Base-by-base conservation (phyloP, 2,888 invertebrate species). In the Chirona hameri region DNA sequence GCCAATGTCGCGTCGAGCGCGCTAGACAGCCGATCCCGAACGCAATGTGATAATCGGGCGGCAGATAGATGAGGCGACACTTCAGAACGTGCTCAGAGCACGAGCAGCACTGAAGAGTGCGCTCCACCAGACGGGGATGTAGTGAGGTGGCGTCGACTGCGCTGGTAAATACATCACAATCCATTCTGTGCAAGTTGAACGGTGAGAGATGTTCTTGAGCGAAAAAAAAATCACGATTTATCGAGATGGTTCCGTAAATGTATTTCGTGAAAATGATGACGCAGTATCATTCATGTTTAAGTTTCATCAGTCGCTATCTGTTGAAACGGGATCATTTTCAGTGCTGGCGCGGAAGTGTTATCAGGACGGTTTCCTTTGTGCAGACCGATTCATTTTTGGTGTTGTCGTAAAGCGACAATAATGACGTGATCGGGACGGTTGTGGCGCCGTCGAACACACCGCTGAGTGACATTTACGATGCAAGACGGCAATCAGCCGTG, bases 391-490 rank as follows among this genome's bases (percentile, higher is more conserved):
- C 76, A 24, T 46, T 76, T 76, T 76, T 31, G 76, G 76, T 76
- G 46, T 9, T 24, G 76, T 76, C 76, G 76, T 76, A 76, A 76
- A 76, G 76, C 76, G 76, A 39, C 76, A 76, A 76, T 76, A 76
- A 76, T 76, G 76, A 46, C 76, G 76, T 27, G 76, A 76, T 76
- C 24, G 76, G 76, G 76, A n/a, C 76, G 76, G 76, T 27, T 46
- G 24, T 21, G 24, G 76, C 24, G 39, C 39, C 21, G 76, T 21
- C 39, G 24, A 15, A 46, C 76, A 76, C 76, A 46, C 76, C 76
- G 76, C 76, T 76, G 76, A 76, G 76, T 76, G 76, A 76, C 76
- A 21, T 76, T 76, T 76, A 76, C 76, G 76, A 18, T 46, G 76
- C 76, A 76, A 76, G 76, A 76, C 46, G 27, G 76, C 76, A 46